Conservation (phyloP, 2,113 vertebrate species). For the Pithys albifrons region DNA sequence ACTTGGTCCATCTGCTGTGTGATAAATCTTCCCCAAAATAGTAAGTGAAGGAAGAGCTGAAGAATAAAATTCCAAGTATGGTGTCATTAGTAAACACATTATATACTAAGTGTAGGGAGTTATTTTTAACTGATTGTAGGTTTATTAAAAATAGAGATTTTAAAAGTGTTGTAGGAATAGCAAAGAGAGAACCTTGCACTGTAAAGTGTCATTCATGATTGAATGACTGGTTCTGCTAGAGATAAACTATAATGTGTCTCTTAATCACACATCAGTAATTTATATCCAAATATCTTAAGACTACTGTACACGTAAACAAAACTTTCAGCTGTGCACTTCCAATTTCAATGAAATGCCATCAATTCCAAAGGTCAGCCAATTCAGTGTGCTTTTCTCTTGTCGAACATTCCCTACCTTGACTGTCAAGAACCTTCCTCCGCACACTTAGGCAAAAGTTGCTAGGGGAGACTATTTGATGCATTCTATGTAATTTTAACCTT, state of each 20-base stretch:
- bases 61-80: slow-evolving; percentile 1
- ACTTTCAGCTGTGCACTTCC: not conserved
- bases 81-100: slow-evolving; percentile 16
- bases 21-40: slow-evolving; percentile 31
- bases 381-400: not conserved
- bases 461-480: not conserved
- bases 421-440: not conserved
- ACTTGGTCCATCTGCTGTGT: slow-evolving; percentile 44
- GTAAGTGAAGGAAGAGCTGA: slow-evolving; percentile 15
- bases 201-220: not conserved
- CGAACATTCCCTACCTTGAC: not conserved
- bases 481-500: not conserved
- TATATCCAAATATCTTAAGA: not conserved
- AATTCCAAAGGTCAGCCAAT: not conserved
- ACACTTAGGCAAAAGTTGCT: not conserved
- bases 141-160: slow-evolving; percentile 20
- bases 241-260: not conserved
- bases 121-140: slow-evolving; percentile 16
- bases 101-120: not conserved
- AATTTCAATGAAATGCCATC: not conserved
- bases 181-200: not conserved
- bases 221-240: not conserved
- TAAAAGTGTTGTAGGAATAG: not conserved
- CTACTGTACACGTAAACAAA: not conserved
- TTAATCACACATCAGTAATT: not conserved